These are phyloP conservation scores for Sander lucioperca DNA, from an alignment of 2,113 vertebrate genomes.

Conservation along the genomic window DNA sequence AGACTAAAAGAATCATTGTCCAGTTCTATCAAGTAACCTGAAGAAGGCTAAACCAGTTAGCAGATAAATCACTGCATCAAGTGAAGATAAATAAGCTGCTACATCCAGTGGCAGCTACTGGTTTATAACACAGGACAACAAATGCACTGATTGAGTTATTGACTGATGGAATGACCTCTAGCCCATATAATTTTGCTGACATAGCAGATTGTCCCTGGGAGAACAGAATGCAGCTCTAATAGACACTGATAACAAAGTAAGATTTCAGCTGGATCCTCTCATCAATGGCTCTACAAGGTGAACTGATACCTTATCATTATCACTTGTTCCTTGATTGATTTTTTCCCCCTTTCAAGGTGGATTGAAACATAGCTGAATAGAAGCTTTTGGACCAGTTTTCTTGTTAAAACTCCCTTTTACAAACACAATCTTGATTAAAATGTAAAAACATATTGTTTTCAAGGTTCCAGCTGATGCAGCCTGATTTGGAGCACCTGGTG, in stretches of 20 bases:
- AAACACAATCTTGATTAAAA: background rate
- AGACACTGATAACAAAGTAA: conserved; percentile 12
- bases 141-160: conserved; percentile 32
- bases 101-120: background rate
- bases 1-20: background rate
- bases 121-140: conserved; percentile 36
- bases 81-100: conserved; percentile 9
- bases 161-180: conserved; percentile 42
- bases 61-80: background rate
- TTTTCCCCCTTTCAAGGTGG: background rate
- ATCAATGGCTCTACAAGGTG: conserved; percentile 10
- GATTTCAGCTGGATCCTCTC: conserved; percentile 2
- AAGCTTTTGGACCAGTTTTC: background rate
- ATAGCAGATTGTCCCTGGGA: conserved; percentile 19
- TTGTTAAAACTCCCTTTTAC: background rate
- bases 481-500: too few species aligned
- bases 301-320: background rate
- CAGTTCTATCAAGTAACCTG: background rate
- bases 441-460: background rate
- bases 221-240: background rate
- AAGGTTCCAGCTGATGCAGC: too few species aligned
- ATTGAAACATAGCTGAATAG: background rate
- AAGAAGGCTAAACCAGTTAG: background rate
- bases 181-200: conserved; percentile 9
- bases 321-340: background rate